Base-by-base conservation (phyloP, 1,140 invertebrate genomes). In the Tribolium madens region DNA sequence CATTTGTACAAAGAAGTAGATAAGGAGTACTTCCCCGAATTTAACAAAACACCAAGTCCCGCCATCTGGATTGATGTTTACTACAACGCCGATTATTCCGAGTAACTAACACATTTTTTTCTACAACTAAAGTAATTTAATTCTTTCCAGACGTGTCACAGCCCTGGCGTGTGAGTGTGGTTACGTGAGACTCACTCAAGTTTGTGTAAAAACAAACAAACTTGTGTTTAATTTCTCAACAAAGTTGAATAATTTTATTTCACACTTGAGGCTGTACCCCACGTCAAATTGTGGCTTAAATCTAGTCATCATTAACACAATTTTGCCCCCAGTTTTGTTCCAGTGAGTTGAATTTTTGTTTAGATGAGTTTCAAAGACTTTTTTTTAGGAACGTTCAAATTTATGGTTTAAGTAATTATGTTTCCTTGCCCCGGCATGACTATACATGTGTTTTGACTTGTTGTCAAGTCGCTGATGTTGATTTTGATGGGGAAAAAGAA, bases 401-500 rank as follows among this genome's bases (percentile, higher is more conserved):
- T 69, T 85, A 88, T 80, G 90, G 89, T 18, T 86, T 93, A 68
- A 85, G 86, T 14, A 85, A 88, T 53, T 87, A 87, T 53, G 77
- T 87, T 42, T 83, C 86, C 10, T 84, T 92, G 42, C 87, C 84
- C 71, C 86, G 87, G 17, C 91, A 87, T 80, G 88, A 91, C 78
- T 85, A 53, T 83, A 89, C 87, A 74, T 91, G 92, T 85, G 87
- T 87, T 75, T 86, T 89, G 31, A 84, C 91, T 10, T 90, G 91
- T 80, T 88, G 88, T 15, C 90, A 89, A 80, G 86, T 92, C 26
- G 89, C 89, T 1, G 93, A 94, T 83, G 87, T 94, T 70, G 91
- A 94, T 85, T 91, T 93, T 88, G 92, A 94, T 87, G 91, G 92
- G 0, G 79, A 87, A 50, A 90, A 91, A 84, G 93, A 94, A 87